phyloP scores from a whole-genome alignment of 2,888 invertebrate species.

The Cerastis rubricosa region DNA sequence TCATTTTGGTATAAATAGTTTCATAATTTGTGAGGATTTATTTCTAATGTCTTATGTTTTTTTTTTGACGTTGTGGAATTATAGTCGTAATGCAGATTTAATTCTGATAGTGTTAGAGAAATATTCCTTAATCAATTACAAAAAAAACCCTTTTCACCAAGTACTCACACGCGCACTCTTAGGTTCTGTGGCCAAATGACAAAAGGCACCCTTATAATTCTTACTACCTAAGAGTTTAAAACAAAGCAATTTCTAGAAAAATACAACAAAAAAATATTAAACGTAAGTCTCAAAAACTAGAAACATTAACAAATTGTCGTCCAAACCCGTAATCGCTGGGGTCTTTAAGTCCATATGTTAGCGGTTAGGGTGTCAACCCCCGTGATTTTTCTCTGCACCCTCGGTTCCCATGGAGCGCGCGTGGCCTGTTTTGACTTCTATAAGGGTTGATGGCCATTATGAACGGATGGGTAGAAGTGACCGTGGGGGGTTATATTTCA shows the following conservation, averaged over 20 bases:
- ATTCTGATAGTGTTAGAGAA: too few relatives aligned
- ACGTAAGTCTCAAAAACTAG: not conserved
- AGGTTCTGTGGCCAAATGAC: too few relatives aligned
- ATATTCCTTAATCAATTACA: too few relatives aligned
- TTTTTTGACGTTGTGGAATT: too few relatives aligned
- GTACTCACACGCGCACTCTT: too few relatives aligned
- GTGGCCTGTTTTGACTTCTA: conserved; percentile 68
- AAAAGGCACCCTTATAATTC: too few relatives aligned
- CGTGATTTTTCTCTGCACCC: conserved; percentile 64
- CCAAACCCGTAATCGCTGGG: conserved; percentile 47
- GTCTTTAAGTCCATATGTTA: conserved; percentile 69
- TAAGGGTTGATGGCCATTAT: conserved; percentile 63
- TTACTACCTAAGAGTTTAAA: too few relatives aligned
- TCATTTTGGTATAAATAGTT: conserved; percentile 19
- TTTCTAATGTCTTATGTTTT: not conserved
- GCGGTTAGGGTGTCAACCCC: conserved; percentile 66
- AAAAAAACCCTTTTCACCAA: too few relatives aligned
- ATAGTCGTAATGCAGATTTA: too few relatives aligned
- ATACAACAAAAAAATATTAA: not conserved
- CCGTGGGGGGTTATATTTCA: conserved; percentile 64
- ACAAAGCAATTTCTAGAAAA: not conserved
- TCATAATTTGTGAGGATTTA: not conserved
- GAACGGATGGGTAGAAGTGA: conserved; percentile 56
- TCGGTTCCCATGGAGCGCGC: conserved; percentile 74
- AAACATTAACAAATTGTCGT: conserved; percentile 44